Percentiles rank a stretch among this genome's conserved stretches.
phyloP scores from a whole-genome alignment of 2,888 invertebrate genomes.

The Drosophila silvestris region DNA sequence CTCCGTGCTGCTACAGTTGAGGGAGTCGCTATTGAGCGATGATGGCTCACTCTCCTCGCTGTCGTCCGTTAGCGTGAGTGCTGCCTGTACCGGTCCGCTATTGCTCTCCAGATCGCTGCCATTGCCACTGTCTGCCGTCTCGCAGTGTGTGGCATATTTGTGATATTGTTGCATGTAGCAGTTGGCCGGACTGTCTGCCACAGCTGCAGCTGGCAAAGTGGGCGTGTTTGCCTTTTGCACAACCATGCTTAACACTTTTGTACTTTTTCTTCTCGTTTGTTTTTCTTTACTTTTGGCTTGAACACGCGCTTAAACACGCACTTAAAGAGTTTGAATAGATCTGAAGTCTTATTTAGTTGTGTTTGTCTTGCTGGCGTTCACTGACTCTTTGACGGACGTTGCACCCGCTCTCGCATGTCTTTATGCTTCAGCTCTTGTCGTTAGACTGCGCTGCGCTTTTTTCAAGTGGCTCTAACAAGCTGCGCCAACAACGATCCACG shows the following conservation, averaged over 20 bases:
- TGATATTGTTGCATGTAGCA: conserved; percentile 74
- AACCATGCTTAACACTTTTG: conserved; percentile 47
- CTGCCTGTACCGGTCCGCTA: conserved; percentile 54
- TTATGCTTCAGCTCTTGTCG: conserved; percentile 78
- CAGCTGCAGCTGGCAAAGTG: conserved; percentile 36
- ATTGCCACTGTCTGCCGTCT: conserved; percentile 93
- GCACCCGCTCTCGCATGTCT: conserved; percentile 76
- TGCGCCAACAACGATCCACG: conserved; percentile 29
- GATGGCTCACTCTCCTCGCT: conserved; percentile 89
- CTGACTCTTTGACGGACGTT: conserved; percentile 72
- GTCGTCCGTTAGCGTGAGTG: conserved; percentile 81
- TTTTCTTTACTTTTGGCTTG: neutral
- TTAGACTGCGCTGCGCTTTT: conserved; percentile 69
- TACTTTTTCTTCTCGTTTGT: neutral
- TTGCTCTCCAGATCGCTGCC: conserved; percentile 91
- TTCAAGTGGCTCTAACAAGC: conserved; percentile 57
- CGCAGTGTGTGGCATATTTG: conserved; percentile 87
- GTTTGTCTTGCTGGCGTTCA: conserved; percentile 60
- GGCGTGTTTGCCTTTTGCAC: conserved; percentile 68
- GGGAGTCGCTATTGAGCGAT: conserved; percentile 91
- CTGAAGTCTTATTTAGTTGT: conserved; percentile 12
- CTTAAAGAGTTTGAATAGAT: neutral
- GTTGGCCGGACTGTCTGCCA: conserved; percentile 48
- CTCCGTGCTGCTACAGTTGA: conserved; percentile 88
- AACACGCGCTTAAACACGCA: conserved; percentile 30